phyloP scores from a whole-genome alignment of 2,113 vertebrate genomes.

The Seriola rivoliana region DNA sequence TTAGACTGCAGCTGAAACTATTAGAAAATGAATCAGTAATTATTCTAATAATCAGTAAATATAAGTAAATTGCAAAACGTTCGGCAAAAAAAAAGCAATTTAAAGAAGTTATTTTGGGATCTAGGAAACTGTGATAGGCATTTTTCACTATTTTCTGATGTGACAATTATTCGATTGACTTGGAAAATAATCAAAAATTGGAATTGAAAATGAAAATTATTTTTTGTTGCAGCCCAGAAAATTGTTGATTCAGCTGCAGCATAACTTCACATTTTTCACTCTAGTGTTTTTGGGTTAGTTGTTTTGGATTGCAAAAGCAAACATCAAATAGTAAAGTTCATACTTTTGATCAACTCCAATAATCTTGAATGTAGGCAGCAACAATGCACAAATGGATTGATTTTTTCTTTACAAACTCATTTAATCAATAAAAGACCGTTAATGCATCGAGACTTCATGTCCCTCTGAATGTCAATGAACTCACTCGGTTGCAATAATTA shows the following conservation, averaged over 20 bases:
- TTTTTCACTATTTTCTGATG: too few relatives aligned
- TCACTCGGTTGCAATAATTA: not conserved
- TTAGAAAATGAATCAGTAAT: not conserved
- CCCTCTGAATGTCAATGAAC: not conserved
- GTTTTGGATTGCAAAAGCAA: not conserved
- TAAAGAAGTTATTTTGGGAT: not conserved
- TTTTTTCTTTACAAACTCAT: not conserved
- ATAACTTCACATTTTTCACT: not conserved
- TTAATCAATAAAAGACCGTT: constrained; percentile 16
- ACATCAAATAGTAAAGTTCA: not conserved
- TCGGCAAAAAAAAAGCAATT: too few relatives aligned
- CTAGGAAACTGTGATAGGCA: not conserved
- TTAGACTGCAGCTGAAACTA: not conserved
- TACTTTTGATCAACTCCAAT: not conserved
- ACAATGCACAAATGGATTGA: constrained; percentile 3
- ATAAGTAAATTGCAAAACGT: too few relatives aligned
- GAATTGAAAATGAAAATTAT: not conserved
- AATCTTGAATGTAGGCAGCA: not conserved
- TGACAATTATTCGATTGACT: not conserved
- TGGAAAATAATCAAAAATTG: not conserved
- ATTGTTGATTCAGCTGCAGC: not conserved
- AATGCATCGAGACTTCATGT: constrained; percentile 2
- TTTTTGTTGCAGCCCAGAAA: not conserved
- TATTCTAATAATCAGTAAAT: not conserved
- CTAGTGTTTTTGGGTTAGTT: not conserved